phyloP scores from a whole-genome alignment of 2,113 vertebrate genomes.

The Gopherus evgoodei region DNA sequence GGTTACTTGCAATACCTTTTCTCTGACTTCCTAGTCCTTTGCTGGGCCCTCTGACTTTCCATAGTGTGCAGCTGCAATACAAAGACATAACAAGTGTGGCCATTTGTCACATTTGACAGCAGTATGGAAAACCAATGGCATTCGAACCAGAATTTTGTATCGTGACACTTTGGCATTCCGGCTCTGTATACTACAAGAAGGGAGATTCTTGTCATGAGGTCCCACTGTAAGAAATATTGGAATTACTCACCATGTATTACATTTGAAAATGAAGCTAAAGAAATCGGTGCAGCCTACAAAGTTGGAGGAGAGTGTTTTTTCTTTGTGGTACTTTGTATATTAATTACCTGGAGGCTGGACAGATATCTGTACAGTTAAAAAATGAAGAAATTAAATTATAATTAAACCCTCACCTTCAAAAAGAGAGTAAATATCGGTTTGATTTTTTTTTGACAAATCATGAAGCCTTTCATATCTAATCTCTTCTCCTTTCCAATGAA shows the following conservation, averaged over 20 bases:
- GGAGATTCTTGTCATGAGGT: background rate
- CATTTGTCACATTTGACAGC: conserved; percentile 30
- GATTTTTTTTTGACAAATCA: background rate
- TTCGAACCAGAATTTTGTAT: background rate
- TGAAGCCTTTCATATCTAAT: background rate
- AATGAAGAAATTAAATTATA: background rate
- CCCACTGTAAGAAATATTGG: background rate
- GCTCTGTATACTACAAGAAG: background rate
- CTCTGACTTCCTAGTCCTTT: background rate
- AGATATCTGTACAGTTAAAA: background rate
- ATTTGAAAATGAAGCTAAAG: background rate
- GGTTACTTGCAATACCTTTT: background rate
- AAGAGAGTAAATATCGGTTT: background rate
- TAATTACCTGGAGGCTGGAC: conserved; percentile 30
- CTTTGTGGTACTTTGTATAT: background rate
- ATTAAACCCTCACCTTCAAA: background rate
- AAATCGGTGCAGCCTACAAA: background rate
- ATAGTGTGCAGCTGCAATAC: background rate
- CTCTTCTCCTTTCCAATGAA: background rate
- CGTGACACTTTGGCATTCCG: background rate
- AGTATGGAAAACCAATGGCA: background rate
- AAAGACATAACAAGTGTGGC: background rate
- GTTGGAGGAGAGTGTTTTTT: background rate
- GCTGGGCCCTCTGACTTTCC: background rate
- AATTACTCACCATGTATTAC: background rate